Percentiles rank a stretch among this genome's conserved stretches.
Evolutionary conservation across 2,888 invertebrate genomes (phyloP).

Genomic region (Hermodice carunculata): DNA sequence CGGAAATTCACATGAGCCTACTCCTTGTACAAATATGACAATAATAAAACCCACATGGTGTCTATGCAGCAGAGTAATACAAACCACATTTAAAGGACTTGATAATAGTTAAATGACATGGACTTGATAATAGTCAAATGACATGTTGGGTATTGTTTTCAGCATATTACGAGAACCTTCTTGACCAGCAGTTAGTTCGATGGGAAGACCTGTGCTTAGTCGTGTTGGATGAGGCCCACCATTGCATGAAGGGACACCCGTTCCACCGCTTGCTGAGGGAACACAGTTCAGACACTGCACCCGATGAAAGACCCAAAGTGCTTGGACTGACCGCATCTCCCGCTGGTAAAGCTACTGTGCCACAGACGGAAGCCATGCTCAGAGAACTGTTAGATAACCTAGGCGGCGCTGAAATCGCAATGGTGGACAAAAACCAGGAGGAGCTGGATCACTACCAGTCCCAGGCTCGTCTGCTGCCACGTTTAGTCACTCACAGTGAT

Average conservation of each 20-base stretch:
- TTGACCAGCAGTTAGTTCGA: constrained; percentile 42
- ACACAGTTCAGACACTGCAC: constrained; percentile 25
- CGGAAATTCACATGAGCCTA: too few relatives aligned
- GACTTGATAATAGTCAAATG: too few relatives aligned
- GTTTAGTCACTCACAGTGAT: constrained; percentile 18
- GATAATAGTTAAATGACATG: too few relatives aligned
- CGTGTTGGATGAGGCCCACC: constrained; percentile 64
- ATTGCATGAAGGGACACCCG: constrained; percentile 61
- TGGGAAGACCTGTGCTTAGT: constrained; percentile 58
- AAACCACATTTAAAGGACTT: too few relatives aligned
- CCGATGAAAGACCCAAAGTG: constrained; percentile 43
- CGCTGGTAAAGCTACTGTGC: constrained; percentile 49
- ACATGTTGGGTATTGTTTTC: too few relatives aligned
- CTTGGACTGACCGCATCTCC: constrained; percentile 64
- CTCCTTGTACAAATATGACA: too few relatives aligned
- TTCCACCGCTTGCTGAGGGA: constrained; percentile 48
- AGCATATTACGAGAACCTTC: constrained; percentile 56
- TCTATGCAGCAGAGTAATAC: too few relatives aligned
- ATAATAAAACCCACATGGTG: too few relatives aligned
- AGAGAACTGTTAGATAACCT: constrained; percentile 47
- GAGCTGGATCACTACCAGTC: constrained; percentile 48
- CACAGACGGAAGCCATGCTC: constrained; percentile 50
- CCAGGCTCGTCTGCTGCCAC: constrained; percentile 39
- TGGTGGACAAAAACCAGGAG: constrained; percentile 37
- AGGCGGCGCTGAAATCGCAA: constrained; percentile 48